These are phyloP conservation scores for Bovichtus variegatus DNA, from an alignment of 2,797 vertebrate species.

Conservation along the genomic window DNA sequence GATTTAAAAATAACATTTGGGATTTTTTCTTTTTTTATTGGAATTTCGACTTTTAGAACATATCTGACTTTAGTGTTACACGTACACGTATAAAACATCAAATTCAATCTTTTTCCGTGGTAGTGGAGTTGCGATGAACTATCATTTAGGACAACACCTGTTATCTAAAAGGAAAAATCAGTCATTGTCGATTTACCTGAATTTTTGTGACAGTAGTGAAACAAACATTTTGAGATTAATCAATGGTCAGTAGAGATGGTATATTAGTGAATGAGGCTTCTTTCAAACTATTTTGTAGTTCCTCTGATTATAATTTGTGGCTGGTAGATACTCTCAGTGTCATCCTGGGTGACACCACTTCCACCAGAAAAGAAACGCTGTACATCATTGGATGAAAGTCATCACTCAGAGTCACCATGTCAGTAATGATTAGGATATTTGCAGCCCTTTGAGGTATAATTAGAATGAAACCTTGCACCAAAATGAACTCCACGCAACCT, in stretches of 20 bases:
- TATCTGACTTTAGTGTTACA: not conserved
- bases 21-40: not conserved
- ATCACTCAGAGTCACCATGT: conserved; percentile 43
- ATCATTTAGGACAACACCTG: not conserved
- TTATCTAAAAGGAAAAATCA: not conserved
- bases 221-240: no score
- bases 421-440: conserved; percentile 44
- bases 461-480: conserved; percentile 43
- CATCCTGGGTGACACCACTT: conserved; percentile 3
- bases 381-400: conserved; percentile 33
- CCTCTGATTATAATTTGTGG: not conserved
- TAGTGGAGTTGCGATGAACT: not conserved
- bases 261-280: not conserved
- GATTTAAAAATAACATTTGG: not conserved
- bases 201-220: no score
- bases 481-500: conserved; percentile 21
- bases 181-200: not conserved
- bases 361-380: conserved; percentile 7
- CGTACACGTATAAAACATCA: not conserved
- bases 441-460: conserved; percentile 40
- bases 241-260: not conserved
- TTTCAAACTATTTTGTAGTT: not conserved
- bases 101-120: not conserved
- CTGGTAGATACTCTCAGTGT: conserved; percentile 7
- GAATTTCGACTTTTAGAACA: not conserved